These are phyloP conservation scores for Manacus vitellinus DNA, from an alignment of 2,113 vertebrate genomes.

Conservation along the genomic window DNA sequence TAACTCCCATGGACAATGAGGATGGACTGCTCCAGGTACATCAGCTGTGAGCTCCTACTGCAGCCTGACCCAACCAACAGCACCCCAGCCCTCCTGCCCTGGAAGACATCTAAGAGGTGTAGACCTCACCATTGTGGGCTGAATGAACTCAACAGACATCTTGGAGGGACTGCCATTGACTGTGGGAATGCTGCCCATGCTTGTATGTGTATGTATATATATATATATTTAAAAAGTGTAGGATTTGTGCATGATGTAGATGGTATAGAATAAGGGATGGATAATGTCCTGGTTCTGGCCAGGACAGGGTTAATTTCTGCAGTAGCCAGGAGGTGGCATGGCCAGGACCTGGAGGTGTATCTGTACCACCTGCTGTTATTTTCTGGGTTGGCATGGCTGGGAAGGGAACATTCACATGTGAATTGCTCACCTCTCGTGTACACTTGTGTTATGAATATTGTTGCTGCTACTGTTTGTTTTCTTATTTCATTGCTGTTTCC, in stretches of 20 bases:
- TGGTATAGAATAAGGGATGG: not conserved
- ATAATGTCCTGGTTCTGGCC: not conserved
- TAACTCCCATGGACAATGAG: not conserved
- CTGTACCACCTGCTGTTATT: accelerated
- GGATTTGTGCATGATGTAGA: not conserved
- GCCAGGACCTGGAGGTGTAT: not conserved
- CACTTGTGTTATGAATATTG: not conserved
- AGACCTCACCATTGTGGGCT: not conserved
- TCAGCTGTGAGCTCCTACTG: not conserved
- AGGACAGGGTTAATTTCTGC: not conserved
- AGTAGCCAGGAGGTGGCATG: not conserved
- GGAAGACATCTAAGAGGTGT: not conserved
- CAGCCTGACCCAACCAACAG: not conserved
- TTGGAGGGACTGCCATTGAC: not conserved
- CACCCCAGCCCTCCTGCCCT: not conserved
- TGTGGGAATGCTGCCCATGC: not conserved
- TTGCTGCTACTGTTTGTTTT: not conserved
- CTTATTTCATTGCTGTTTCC: not conserved
- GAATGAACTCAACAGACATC: not conserved
- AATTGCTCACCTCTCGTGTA: not conserved
- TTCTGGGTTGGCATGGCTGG: not conserved
- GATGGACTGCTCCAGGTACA: not conserved
- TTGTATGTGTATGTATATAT: not conserved
- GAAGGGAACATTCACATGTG: not conserved
- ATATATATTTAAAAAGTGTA: not conserved